A percentile compares a stretch with the other conserved stretches of the same genome.
Evolutionary conservation across 2,888 invertebrate species (phyloP).

Genomic region (Stegana nigrithorax): DNA sequence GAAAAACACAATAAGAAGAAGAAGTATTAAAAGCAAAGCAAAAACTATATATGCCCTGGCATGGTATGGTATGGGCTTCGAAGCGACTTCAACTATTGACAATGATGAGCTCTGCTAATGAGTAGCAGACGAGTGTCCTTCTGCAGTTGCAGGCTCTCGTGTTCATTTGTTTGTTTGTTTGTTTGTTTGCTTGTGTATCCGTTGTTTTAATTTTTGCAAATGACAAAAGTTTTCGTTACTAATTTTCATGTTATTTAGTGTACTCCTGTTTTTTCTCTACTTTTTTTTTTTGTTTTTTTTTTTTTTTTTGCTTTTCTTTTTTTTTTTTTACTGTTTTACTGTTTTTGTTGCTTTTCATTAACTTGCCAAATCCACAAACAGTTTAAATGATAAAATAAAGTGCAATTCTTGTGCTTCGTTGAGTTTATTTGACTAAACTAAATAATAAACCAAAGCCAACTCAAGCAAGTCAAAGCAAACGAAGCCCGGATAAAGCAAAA

Average conservation of each 20-base stretch:
- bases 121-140: slow-evolving; percentile 34
- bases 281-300: slow-evolving; percentile 34
- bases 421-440: no score
- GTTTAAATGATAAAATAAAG: not conserved
- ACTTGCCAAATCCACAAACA: not conserved
- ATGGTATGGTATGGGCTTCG: no score
- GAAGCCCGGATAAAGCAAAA: no score
- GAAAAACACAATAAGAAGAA: not conserved
- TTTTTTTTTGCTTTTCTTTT: not conserved
- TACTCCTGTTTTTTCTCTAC: slow-evolving; percentile 13
- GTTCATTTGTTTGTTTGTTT: no score
- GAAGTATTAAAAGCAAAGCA: slow-evolving; percentile 3
- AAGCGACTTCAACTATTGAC: slow-evolving; percentile 58
- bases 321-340: not conserved
- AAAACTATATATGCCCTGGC: not conserved
- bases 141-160: not conserved
- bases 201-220: slow-evolving; percentile 45
- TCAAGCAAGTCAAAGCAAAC: no score
- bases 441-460: no score
- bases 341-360: slow-evolving; percentile 1
- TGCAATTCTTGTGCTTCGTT: no score
- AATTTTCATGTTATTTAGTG: slow-evolving; percentile 21
- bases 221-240: slow-evolving; percentile 49
- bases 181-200: no score
- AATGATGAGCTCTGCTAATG: slow-evolving; percentile 59